Evolutionary conservation across 2,113 vertebrate genomes (phyloP).

Genomic region (Alces alces): DNA sequence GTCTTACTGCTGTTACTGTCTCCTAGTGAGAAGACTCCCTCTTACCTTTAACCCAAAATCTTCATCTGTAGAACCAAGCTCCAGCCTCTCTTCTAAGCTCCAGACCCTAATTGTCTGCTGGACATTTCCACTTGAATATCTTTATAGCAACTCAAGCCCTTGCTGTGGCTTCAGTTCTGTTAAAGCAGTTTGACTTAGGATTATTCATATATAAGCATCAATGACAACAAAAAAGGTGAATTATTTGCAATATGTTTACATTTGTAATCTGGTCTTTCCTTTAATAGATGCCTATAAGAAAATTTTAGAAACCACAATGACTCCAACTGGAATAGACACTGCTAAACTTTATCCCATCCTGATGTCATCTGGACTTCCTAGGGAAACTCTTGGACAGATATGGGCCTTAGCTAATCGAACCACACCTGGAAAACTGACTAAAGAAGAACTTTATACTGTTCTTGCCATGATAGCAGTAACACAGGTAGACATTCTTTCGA

Average conservation of each 20-base stretch:
- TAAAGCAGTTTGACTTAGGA: background rate
- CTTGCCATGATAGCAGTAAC: conserved; percentile 94
- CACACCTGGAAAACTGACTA: conserved; percentile 96
- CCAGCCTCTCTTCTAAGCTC: background rate
- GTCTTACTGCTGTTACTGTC: background rate
- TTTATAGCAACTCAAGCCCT: background rate
- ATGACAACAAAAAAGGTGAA: background rate
- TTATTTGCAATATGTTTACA: background rate
- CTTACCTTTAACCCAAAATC: background rate
- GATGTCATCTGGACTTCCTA: conserved; percentile 96
- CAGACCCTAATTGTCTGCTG: background rate
- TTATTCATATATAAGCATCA: conserved; percentile 18
- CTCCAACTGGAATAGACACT: conserved; percentile 94
- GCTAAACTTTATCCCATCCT: conserved; percentile 97
- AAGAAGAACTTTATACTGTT: conserved; percentile 95
- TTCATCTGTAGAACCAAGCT: conserved; percentile 3
- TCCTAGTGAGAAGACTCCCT: background rate
- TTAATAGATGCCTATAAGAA: conserved; percentile 94
- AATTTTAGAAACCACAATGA: conserved; percentile 94
- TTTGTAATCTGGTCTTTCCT: conserved; percentile 59
- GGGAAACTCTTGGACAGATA: conserved; percentile 96
- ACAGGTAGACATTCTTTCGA: conserved; percentile 84
- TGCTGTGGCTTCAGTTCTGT: background rate
- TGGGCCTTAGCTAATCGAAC: conserved; percentile 97
- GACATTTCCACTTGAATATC: background rate